Conservation (phyloP, 1,140 invertebrate genomes). For the Elymnias hypermnestra region DNA sequence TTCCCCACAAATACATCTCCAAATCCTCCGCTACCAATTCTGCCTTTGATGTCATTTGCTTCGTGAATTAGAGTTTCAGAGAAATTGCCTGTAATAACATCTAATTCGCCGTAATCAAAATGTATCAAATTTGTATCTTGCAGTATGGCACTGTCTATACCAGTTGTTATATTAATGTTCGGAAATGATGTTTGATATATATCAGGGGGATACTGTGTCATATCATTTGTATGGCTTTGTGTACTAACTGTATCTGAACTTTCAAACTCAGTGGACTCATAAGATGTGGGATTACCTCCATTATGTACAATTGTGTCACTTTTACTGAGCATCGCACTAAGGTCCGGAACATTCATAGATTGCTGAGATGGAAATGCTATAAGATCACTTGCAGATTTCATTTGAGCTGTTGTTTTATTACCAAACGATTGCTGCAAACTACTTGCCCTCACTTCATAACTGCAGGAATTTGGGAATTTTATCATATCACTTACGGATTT, state of each 20-base stretch:
- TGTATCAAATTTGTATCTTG: constrained; percentile 46
- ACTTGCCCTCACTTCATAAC: constrained; percentile 3
- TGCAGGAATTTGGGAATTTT: constrained; percentile 14
- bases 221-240: constrained; percentile 4
- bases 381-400: constrained; percentile 24
- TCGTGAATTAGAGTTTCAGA: constrained; percentile 31
- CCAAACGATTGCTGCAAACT: constrained; percentile 14
- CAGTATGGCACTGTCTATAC: constrained; percentile 48
- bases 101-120: constrained; percentile 48
- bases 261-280: background rate
- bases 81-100: constrained; percentile 53
- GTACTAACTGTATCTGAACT: background rate
- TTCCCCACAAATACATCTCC: constrained; percentile 81
- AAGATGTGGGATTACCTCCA: background rate
- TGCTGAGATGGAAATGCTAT: constrained; percentile 25
- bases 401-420: constrained; percentile 18
- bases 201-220: constrained; percentile 9
- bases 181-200: constrained; percentile 37
- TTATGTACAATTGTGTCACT: constrained; percentile 4
- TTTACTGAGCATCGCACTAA: constrained; percentile 26
- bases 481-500: constrained; percentile 30
- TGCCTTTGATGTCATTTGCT: constrained; percentile 44
- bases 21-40: constrained; percentile 83
- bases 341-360: constrained; percentile 31
- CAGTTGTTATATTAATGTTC: constrained; percentile 30